phyloP scores from a whole-genome alignment of 1,140 invertebrate species.

The Pantala flavescens region DNA sequence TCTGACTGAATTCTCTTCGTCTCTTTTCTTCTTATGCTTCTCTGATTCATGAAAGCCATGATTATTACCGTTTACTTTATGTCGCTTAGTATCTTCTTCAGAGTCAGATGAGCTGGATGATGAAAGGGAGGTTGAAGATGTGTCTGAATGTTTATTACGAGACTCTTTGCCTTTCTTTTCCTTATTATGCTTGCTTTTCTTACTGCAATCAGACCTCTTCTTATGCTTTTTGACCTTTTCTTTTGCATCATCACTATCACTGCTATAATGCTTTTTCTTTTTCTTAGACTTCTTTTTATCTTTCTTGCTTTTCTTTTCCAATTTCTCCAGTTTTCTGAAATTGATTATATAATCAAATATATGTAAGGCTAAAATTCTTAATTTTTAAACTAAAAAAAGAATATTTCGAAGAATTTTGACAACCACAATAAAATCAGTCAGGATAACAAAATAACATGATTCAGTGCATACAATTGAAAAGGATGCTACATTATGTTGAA shows the following conservation, averaged over 20 bases:
- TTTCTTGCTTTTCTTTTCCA: slow-evolving; percentile 21
- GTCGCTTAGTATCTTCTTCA: not conserved
- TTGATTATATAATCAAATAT: slow-evolving; percentile 15
- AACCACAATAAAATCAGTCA: no score
- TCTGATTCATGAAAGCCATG: not conserved
- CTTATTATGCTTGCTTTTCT: slow-evolving; percentile 13
- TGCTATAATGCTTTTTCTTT: slow-evolving; percentile 13
- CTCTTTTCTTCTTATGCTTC: not conserved
- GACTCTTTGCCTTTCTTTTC: not conserved
- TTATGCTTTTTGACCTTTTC: not conserved
- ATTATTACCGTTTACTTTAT: not conserved
- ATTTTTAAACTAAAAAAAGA: not conserved
- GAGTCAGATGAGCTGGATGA: slow-evolving; percentile 5
- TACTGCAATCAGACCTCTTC: slow-evolving; percentile 12
- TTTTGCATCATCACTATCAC: slow-evolving; percentile 12
- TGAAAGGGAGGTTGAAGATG: not conserved
- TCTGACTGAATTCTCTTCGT: not conserved
- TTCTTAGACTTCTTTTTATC: slow-evolving; percentile 20
- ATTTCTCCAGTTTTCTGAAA: slow-evolving; percentile 21
- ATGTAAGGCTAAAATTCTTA: not conserved
- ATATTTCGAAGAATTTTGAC: not conserved
- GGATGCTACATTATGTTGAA: no score
- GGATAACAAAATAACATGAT: no score
- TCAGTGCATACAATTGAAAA: no score
- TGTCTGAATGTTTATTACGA: slow-evolving; percentile 11